A percentile compares a stretch with the other conserved stretches of the same genome.
These are phyloP conservation scores for Aphrophora alni DNA, from an alignment of 2,888 invertebrate genomes.

Conservation along the genomic window DNA sequence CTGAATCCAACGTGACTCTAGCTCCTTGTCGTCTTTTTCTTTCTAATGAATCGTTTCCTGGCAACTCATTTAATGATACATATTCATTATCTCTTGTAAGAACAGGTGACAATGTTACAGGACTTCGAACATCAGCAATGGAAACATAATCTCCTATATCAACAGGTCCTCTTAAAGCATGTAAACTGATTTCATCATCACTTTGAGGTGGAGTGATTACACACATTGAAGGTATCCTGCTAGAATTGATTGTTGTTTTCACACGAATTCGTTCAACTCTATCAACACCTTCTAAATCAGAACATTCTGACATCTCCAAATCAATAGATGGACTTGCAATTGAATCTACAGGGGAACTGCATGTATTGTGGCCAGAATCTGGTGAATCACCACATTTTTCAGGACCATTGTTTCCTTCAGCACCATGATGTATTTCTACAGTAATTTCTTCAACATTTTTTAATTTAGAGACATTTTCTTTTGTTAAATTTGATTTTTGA, in stretches of 20 bases:
- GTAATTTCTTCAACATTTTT: constrained; percentile 45
- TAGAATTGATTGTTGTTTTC: constrained; percentile 86
- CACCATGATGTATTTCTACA: constrained; percentile 55
- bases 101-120: constrained; percentile 34
- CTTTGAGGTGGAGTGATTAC: constrained; percentile 88
- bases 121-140: constrained; percentile 67
- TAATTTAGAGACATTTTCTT: constrained; percentile 45
- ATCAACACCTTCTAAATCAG: constrained; percentile 87
- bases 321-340: constrained; percentile 74
- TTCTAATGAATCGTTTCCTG: constrained; percentile 63
- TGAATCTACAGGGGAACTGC: constrained; percentile 77
- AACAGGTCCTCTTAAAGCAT: constrained; percentile 42
- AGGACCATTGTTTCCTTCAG: constrained; percentile 43
- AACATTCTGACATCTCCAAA: constrained; percentile 85
- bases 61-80: constrained; percentile 81
- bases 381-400: constrained; percentile 70
- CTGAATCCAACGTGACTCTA: constrained; percentile 81
- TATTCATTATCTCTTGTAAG: constrained; percentile 63
- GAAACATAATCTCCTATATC: constrained; percentile 86
- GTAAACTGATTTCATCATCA: constrained; percentile 76
- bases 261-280: constrained; percentile 83
- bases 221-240: constrained; percentile 91
- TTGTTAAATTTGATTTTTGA: constrained; percentile 44
- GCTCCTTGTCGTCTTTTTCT: constrained; percentile 70
- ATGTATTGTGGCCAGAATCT: constrained; percentile 82